Conservation (phyloP, 1,140 invertebrate genomes). For the Armadillidium nasatum region DNA sequence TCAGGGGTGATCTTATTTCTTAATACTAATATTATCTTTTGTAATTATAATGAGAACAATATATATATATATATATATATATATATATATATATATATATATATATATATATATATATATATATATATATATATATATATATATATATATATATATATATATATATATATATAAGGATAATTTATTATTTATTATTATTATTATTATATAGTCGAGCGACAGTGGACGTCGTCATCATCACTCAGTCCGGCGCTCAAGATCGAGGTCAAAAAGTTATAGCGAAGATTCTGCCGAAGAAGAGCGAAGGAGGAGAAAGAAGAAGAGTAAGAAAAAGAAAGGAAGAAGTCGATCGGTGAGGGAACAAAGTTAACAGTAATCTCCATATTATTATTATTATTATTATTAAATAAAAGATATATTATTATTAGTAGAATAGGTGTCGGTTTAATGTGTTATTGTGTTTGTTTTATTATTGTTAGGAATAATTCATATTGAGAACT, state of each 20-base stretch:
- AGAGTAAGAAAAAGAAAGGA: conserved; percentile 48
- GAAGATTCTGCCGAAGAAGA: conserved; percentile 50
- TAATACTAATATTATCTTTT: too few relatives aligned
- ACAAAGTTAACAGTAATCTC: not conserved
- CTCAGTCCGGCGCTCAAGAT: conserved; percentile 25
- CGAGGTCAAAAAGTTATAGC: conserved; percentile 29
- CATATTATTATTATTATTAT: conserved; percentile 1
- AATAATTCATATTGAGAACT: too few relatives aligned
- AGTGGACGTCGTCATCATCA: conserved; percentile 30
- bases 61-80: not conserved
- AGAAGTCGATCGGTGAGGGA: conserved; percentile 39
- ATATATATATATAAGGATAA: too few relatives aligned
- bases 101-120: conserved; percentile 16
- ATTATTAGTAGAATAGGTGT: too few relatives aligned
- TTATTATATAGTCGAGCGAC: conserved; percentile 28
- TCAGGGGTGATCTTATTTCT: too few relatives aligned
- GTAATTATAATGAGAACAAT: too few relatives aligned
- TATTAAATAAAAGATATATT: too few relatives aligned
- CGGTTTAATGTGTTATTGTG: too few relatives aligned
- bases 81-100: not conserved
- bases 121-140: too few relatives aligned
- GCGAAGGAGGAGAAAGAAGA: conserved; percentile 48
- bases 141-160: too few relatives aligned
- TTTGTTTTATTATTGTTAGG: too few relatives aligned
- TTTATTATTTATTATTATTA: too few relatives aligned